Evolutionary conservation across 2,113 vertebrate species (phyloP).

Genomic region (Megaceryle torquata): DNA sequence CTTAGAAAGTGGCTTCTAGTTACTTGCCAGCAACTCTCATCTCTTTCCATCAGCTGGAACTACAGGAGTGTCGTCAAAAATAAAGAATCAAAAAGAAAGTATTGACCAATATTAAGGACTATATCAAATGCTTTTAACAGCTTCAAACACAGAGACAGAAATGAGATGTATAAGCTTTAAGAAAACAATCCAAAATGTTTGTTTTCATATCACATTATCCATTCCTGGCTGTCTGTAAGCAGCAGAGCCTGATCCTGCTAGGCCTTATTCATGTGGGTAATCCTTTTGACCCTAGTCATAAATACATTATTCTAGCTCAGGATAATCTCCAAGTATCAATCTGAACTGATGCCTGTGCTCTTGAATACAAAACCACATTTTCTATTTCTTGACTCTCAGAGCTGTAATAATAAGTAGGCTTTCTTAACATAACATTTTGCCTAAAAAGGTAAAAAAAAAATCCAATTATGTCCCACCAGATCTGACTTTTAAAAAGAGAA

Average conservation of each 20-base stretch:
- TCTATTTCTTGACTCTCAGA: constrained; percentile 17
- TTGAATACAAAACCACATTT: neutral
- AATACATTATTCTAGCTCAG: constrained; percentile 60
- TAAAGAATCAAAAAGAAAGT: neutral
- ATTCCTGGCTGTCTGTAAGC: constrained; percentile 13
- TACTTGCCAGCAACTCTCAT: neutral
- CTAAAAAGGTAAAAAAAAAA: neutral
- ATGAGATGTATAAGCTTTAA: neutral
- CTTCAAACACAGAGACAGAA: neutral
- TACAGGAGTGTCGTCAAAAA: neutral
- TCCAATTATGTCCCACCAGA: neutral
- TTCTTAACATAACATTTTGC: neutral
- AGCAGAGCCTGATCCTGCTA: constrained; percentile 37
- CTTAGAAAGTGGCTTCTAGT: neutral
- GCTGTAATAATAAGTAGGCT: neutral
- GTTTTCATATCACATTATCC: constrained; percentile 8
- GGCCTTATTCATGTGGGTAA: constrained; percentile 42
- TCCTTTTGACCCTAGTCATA: constrained; percentile 53
- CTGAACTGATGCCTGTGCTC: constrained; percentile 26
- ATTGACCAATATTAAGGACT: neutral
- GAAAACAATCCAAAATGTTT: neutral
- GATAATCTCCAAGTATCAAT: constrained; percentile 54
- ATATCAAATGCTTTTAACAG: neutral
- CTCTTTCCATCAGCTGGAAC: neutral
- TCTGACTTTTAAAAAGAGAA: constrained; percentile 11